Conservation (phyloP, 2,888 invertebrate species). For the Girardia tigrina region DNA sequence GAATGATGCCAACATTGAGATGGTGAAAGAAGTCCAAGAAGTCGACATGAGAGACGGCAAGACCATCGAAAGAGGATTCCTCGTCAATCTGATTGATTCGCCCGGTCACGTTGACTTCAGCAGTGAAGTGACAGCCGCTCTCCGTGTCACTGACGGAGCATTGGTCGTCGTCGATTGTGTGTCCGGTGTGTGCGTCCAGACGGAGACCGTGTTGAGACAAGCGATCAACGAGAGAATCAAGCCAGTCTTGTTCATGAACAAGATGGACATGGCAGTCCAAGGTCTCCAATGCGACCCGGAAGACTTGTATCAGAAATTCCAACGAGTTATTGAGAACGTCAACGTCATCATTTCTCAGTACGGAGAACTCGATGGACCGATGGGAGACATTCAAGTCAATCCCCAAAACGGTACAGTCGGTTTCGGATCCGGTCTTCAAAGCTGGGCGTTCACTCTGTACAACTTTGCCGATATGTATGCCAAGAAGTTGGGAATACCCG, state of each 20-base stretch:
- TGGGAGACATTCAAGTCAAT: constrained; percentile 79
- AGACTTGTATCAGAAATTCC: constrained; percentile 94
- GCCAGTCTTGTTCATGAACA: constrained; percentile 99
- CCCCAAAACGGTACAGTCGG: constrained; percentile 97
- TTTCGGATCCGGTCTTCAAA: constrained; percentile 96
- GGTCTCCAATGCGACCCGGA: constrained; percentile 90
- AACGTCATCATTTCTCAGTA: constrained; percentile 99
- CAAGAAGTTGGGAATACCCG: constrained; percentile 81
- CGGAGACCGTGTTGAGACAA: constrained; percentile 96
- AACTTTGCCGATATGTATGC: constrained; percentile 98
- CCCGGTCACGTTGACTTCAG: constrained; percentile 99
- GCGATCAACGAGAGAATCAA: constrained; percentile 98
- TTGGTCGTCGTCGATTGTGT: constrained; percentile 99
- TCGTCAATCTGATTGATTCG: constrained; percentile 98
- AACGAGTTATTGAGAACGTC: constrained; percentile 96
- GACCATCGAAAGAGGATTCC: constrained; percentile 65
- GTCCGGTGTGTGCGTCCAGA: constrained; percentile 98
- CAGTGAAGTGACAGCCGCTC: constrained; percentile 95
- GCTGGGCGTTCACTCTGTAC: constrained; percentile 98
- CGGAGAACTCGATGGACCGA: constrained; percentile 87
- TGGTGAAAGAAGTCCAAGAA: constrained; percentile 64
- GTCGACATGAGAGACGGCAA: constrained; percentile 38
- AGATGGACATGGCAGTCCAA: constrained; percentile 96
- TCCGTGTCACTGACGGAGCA: constrained; percentile 98
- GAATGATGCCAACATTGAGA: constrained; percentile 76